Conservation (phyloP, 2,113 vertebrate species). For the Lophotis ruficrista region DNA sequence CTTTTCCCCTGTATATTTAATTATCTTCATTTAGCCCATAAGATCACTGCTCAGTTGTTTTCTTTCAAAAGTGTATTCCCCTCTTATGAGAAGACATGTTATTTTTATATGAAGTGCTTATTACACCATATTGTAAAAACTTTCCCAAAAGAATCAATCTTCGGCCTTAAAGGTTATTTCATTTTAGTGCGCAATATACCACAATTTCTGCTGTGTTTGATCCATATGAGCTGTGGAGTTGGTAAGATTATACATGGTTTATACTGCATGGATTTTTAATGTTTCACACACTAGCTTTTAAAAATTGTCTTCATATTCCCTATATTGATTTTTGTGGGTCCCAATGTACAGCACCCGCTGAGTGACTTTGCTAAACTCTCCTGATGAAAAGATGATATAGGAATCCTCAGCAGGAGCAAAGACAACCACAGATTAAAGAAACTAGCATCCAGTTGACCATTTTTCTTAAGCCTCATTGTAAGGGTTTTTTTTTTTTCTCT, state of each 20-base stretch:
- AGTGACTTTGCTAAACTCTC: conserved; percentile 14
- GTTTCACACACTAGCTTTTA: conserved; percentile 54
- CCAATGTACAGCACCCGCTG: neutral
- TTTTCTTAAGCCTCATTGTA: conserved; percentile 42
- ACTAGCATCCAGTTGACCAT: neutral
- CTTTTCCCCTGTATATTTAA: neutral
- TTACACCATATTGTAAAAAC: conserved; percentile 15
- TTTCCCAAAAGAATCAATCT: conserved; percentile 23
- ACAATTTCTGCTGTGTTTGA: conserved; percentile 36
- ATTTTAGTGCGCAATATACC: conserved; percentile 9
- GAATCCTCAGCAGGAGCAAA: conserved; percentile 40
- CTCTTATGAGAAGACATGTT: neutral
- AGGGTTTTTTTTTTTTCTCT: neutral
- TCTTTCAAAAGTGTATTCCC: conserved; percentile 3
- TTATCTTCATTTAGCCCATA: neutral
- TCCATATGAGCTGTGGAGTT: conserved; percentile 7
- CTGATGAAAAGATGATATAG: conserved; percentile 42
- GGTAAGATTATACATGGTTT: conserved; percentile 43
- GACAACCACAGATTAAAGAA: conserved; percentile 8
- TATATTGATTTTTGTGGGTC: conserved; percentile 43
- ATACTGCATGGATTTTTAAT: conserved; percentile 50
- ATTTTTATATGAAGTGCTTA: conserved; percentile 26
- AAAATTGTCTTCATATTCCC: conserved; percentile 38
- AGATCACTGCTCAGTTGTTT: neutral
- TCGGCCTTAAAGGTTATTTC: conserved; percentile 43